These are phyloP conservation scores for Phainopepla nitens DNA, from an alignment of 2,113 vertebrate species.

Conservation along the genomic window DNA sequence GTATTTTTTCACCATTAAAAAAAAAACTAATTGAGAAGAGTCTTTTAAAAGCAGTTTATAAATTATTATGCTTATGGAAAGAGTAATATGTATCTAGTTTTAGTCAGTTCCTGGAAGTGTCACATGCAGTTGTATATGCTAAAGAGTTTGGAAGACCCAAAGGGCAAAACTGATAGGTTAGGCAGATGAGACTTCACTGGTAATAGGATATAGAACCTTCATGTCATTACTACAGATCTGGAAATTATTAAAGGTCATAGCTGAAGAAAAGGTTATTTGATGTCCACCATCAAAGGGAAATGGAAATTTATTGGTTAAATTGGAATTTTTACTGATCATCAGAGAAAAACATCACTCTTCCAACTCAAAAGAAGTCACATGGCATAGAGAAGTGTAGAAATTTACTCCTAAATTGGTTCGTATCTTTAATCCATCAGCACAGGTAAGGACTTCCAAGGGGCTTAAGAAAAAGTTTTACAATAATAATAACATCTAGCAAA, in stretches of 20 bases:
- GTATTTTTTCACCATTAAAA: neutral
- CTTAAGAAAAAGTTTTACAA: neutral
- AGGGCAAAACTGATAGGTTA: neutral
- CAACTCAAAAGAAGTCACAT: neutral
- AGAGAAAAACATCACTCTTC: neutral
- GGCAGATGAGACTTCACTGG: neutral
- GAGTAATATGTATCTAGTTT: neutral
- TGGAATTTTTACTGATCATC: neutral
- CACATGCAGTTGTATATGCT: neutral
- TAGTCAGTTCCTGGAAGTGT: neutral
- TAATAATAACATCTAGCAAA: neutral
- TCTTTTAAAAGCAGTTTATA: neutral
- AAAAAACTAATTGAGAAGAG: accelerated
- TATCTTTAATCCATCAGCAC: neutral
- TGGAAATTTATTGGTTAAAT: neutral
- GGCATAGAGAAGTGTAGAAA: neutral
- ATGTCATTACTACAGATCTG: neutral
- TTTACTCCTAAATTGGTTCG: neutral
- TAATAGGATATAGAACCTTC: neutral
- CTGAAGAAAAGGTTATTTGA: neutral
- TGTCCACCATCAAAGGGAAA: neutral
- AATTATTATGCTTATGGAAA: neutral
- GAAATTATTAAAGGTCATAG: neutral
- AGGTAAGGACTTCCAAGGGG: neutral
- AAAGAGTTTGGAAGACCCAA: neutral